These are phyloP conservation scores for Timandra comae DNA, from an alignment of 2,888 invertebrate genomes.

Conservation along the genomic window DNA sequence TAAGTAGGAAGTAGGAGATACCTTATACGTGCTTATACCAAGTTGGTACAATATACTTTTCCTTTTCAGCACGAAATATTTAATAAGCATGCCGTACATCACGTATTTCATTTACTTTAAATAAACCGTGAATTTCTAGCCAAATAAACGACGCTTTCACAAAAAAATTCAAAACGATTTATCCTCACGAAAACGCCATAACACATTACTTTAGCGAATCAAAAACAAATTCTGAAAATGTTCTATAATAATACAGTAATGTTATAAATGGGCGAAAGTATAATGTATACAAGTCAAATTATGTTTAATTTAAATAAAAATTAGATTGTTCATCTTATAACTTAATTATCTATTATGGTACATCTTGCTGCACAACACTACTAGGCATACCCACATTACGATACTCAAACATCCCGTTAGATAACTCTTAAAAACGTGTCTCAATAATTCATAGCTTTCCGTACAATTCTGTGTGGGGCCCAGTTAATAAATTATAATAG, in stretches of 20 bases:
- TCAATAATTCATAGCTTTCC: constrained; percentile 55
- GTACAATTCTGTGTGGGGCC: constrained; percentile 58
- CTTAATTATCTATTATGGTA: no score
- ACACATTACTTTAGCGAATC: constrained; percentile 36
- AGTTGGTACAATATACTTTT: no score
- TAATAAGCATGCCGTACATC: no score
- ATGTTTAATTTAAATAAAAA: not conserved
- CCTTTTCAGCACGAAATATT: no score
- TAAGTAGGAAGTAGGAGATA: no score
- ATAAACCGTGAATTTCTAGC: constrained; percentile 15
- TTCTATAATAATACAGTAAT: constrained; percentile 28
- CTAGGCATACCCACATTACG: not conserved
- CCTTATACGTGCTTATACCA: no score
- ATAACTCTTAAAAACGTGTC: constrained; percentile 21
- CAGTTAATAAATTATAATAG: constrained; percentile 63
- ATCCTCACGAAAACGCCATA: constrained; percentile 49
- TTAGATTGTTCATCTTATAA: constrained; percentile 4
- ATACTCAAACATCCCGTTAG: constrained; percentile 6
- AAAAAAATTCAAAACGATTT: constrained; percentile 16
- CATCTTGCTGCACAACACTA: no score
- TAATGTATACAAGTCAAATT: constrained; percentile 3
- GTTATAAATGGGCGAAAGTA: constrained; percentile 15
- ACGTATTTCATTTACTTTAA: not conserved
- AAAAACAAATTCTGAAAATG: constrained; percentile 38
- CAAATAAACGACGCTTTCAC: constrained; percentile 18